These are phyloP conservation scores for Escarpia spicata DNA, from an alignment of 2,888 invertebrate species.

Conservation along the genomic window DNA sequence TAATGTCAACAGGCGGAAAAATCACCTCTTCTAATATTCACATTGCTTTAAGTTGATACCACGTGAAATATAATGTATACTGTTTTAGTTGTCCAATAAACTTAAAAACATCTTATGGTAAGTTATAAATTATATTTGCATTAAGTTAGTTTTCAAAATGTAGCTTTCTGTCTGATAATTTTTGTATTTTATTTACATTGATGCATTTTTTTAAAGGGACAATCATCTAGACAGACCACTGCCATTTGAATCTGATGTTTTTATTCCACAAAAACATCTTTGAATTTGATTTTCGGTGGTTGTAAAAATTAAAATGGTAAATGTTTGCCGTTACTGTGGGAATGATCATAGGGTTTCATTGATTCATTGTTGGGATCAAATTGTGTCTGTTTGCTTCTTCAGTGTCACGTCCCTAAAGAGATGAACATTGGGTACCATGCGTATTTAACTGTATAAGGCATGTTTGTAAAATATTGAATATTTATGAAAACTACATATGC, in stretches of 20 bases:
- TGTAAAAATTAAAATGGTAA: not conserved
- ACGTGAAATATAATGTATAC: too few species aligned
- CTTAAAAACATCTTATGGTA: not conserved
- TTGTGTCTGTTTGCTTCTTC: not conserved
- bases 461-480: not conserved
- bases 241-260: not conserved
- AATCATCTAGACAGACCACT: not conserved
- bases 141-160: not conserved
- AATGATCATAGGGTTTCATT: not conserved
- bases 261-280: not conserved
- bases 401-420: not conserved
- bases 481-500: slow-evolving; percentile 16
- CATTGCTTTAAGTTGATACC: not conserved
- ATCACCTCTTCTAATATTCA: not conserved
- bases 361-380: not conserved
- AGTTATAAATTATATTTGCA: not conserved
- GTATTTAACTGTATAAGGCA: not conserved
- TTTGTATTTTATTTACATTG: not conserved
- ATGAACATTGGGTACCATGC: not conserved
- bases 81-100: not conserved
- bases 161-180: not conserved
- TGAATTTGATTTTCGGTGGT: not conserved
- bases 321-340: not conserved
- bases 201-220: slow-evolving; percentile 7
- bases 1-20: not conserved